Conservation (phyloP, 1,140 invertebrate species). For the Bombus balteatus region DNA sequence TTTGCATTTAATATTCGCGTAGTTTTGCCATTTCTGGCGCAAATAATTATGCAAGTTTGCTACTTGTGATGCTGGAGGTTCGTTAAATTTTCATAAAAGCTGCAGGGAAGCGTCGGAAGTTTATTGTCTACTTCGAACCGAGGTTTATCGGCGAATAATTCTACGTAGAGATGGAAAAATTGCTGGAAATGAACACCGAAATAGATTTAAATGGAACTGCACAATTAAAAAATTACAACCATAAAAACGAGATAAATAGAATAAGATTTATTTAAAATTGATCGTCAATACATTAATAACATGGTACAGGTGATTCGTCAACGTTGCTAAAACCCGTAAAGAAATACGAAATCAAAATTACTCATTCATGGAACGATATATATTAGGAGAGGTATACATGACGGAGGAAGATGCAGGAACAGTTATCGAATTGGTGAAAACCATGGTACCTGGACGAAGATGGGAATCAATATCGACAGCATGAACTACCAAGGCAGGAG, state of each 20-base stretch:
- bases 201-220: no score
- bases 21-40: not conserved
- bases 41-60: conserved; percentile 2
- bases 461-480: conserved; percentile 44
- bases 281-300: no score
- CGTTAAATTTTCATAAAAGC: conserved; percentile 16
- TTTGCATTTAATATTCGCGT: not conserved
- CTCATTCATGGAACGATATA: not conserved
- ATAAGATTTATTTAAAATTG: no score
- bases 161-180: not conserved
- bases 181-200: no score
- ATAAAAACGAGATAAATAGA: no score
- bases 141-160: not conserved
- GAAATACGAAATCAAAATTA: no score
- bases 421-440: conserved; percentile 18
- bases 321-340: no score
- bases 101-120: no score
- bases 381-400: conserved; percentile 31
- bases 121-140: no score
- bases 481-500: conserved; percentile 58
- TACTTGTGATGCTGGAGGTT: not conserved
- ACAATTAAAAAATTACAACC: no score
- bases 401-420: conserved; percentile 61
- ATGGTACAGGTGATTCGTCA: no score
- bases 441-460: not conserved